Conservation (phyloP, 2,113 vertebrate species). For the Otolemur garnettii region DNA sequence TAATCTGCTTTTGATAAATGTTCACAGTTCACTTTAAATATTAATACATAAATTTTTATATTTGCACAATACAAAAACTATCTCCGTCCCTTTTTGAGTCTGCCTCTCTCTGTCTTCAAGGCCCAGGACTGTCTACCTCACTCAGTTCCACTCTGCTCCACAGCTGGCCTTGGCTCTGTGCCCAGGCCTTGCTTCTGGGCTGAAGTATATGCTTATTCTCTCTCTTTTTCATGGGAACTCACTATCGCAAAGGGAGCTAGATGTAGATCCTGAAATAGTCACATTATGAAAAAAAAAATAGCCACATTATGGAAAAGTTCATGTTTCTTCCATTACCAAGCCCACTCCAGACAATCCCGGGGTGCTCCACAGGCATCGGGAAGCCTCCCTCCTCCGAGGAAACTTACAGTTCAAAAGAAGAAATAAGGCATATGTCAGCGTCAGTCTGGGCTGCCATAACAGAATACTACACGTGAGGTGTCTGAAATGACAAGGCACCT, state of each 20-base stretch:
- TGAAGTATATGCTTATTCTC: fast-evolving
- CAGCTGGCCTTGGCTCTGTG: not conserved
- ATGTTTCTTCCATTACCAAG: not conserved
- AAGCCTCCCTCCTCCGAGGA: not conserved
- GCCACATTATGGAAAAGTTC: not conserved
- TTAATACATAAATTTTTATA: not conserved
- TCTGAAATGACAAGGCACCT: not conserved
- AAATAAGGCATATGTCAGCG: not conserved
- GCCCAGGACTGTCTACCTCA: not conserved
- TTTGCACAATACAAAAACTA: not conserved
- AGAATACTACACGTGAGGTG: not conserved
- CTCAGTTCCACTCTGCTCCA: not conserved
- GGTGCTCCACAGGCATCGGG: no score
- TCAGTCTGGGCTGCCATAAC: not conserved
- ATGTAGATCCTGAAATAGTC: not conserved
- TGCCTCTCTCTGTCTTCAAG: not conserved
- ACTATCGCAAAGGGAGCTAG: not conserved
- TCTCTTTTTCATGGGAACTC: not conserved
- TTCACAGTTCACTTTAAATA: not conserved
- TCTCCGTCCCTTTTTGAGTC: no score
- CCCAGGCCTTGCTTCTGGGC: fast-evolving
- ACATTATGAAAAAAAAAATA: not conserved
- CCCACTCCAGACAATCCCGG: fast-evolving
- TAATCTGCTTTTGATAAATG: not conserved
- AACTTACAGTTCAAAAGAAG: not conserved